Evolutionary conservation across 2,888 invertebrate species (phyloP).

Genomic region (Portevinia maculata): DNA sequence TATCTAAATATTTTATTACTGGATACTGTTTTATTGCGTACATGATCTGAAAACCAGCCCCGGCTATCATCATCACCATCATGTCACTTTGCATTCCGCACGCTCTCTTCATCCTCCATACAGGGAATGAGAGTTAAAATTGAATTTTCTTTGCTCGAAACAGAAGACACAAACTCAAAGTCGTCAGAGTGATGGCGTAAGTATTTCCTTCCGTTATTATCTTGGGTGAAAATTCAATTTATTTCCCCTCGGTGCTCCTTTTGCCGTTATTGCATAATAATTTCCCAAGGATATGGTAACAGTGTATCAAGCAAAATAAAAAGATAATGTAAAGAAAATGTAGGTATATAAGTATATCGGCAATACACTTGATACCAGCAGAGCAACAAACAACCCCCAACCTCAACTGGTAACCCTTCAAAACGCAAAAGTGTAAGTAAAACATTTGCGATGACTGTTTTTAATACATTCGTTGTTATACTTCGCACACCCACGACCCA

Average conservation of each 20-base stretch:
- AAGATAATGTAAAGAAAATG: constrained; percentile 40
- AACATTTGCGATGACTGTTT: constrained; percentile 44
- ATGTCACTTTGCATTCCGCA: constrained; percentile 9
- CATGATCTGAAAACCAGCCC: constrained; percentile 54
- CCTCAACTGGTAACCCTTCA: neutral
- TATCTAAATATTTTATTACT: constrained; percentile 59
- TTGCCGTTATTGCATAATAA: constrained; percentile 71
- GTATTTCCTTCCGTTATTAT: constrained; percentile 62
- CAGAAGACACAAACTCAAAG: constrained; percentile 16
- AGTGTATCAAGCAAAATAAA: constrained; percentile 31
- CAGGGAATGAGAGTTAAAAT: constrained; percentile 61
- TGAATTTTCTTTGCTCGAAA: constrained; percentile 39
- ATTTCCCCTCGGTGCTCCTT: constrained; percentile 58
- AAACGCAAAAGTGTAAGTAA: constrained; percentile 46
- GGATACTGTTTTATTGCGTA: constrained; percentile 57
- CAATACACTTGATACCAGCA: constrained; percentile 46
- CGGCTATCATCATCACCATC: constrained; percentile 44
- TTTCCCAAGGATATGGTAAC: constrained; percentile 71
- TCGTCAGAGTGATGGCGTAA: constrained; percentile 16
- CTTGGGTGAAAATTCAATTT: constrained; percentile 70
- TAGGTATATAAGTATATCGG: constrained; percentile 41
- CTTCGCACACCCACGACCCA: constrained; percentile 11
- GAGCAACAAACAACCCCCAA: constrained; percentile 1
- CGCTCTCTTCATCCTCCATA: constrained; percentile 20
- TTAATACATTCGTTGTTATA: constrained; percentile 1